These are phyloP conservation scores for Plagiodera versicolora DNA, from an alignment of 2,888 invertebrate species.

Conservation along the genomic window DNA sequence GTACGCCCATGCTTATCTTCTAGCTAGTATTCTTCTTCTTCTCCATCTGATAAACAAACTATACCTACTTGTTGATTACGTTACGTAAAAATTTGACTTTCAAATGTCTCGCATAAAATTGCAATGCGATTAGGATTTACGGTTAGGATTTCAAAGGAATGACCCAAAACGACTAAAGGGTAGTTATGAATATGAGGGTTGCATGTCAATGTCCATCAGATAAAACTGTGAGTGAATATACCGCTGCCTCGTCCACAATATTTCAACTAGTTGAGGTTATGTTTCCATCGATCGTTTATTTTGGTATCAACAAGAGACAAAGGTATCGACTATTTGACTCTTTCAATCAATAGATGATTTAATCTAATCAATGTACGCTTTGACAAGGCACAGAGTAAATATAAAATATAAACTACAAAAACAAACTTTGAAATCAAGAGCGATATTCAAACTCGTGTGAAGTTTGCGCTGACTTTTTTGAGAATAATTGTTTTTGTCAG, in stretches of 20 bases:
- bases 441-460: no score
- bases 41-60: neutral
- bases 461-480: no score
- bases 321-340: no score
- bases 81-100: slow-evolving; percentile 3
- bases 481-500: no score
- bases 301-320: no score
- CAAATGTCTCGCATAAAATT: neutral
- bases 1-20: neutral
- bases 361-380: no score
- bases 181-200: neutral
- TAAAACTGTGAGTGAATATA: slow-evolving; percentile 24
- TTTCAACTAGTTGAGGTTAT: neutral
- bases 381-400: no score
- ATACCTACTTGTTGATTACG: slow-evolving; percentile 1
- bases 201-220: slow-evolving; percentile 33
- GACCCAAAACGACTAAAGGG: neutral
- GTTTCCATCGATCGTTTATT: no score
- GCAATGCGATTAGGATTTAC: neutral
- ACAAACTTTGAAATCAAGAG: no score
- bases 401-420: no score
- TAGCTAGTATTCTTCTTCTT: neutral
- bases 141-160: neutral
- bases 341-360: no score
- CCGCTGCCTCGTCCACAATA: slow-evolving; percentile 4